phyloP scores from a whole-genome alignment of 2,888 invertebrate genomes.

The Microplitis manilae region DNA sequence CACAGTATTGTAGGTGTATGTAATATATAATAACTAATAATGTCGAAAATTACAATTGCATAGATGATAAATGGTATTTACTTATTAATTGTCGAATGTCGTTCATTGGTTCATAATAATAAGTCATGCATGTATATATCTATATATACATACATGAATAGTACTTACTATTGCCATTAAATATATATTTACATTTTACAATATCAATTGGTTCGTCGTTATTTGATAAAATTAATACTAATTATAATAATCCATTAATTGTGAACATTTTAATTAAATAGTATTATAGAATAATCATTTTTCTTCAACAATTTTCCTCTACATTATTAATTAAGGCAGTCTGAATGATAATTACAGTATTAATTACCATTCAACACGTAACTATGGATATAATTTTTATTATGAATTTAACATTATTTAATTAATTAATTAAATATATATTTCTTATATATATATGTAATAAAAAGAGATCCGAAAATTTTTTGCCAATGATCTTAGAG shows the following conservation, averaged over 20 bases:
- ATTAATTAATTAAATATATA: not conserved
- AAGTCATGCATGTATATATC: not conserved
- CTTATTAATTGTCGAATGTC: not conserved
- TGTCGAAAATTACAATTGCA: not conserved
- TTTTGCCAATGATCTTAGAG: not conserved
- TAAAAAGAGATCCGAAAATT: not conserved
- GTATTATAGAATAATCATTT: not conserved
- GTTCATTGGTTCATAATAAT: not conserved
- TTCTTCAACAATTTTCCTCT: not conserved
- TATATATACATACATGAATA: too few species aligned
- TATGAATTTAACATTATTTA: constrained; percentile 13
- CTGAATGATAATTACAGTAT: constrained; percentile 9
- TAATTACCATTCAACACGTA: constrained; percentile 5
- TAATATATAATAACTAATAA: not conserved
- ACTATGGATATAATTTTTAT: constrained; percentile 5
- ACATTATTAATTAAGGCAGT: constrained; percentile 28
- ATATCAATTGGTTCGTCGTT: not conserved
- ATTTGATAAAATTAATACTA: not conserved
- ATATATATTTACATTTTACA: not conserved
- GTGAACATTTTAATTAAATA: not conserved
- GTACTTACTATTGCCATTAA: not conserved
- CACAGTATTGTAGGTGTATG: constrained; percentile 8
- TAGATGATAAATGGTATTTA: not conserved
- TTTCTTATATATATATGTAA: not conserved
- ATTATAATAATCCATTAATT: not conserved